Percentiles rank a stretch among this genome's conserved stretches.
Evolutionary conservation across 2,113 vertebrate species (phyloP).

Genomic region (Cynoglossus semilaevis): DNA sequence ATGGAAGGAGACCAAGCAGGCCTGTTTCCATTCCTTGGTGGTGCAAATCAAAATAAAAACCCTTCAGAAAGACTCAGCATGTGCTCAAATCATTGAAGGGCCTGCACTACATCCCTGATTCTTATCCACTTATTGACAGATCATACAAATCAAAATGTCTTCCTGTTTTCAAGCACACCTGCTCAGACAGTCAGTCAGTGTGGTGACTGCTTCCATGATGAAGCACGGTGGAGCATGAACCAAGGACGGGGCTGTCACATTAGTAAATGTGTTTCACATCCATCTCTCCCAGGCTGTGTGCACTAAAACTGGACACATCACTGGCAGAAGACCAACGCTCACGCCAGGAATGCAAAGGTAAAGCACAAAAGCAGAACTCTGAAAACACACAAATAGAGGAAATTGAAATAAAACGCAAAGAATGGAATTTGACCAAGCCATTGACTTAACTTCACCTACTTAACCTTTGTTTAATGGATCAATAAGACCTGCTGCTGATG

Average conservation of each 20-base stretch:
- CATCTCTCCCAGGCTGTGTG: not conserved
- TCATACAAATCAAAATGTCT: conserved; percentile 42
- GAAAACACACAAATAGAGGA: too few relatives aligned
- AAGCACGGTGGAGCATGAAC: not conserved
- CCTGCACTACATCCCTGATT: conserved; percentile 17
- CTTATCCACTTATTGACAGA: conserved; percentile 37
- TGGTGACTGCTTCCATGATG: not conserved
- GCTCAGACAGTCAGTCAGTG: not conserved
- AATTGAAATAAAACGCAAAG: too few relatives aligned
- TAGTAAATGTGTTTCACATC: not conserved
- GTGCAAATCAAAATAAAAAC: conserved; percentile 62
- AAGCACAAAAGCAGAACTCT: not conserved
- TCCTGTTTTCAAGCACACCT: conserved; percentile 8
- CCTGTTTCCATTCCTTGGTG: conserved; percentile 57
- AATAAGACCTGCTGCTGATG: too few relatives aligned
- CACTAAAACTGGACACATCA: not conserved
- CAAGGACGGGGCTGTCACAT: not conserved
- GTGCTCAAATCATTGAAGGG: conserved; percentile 59
- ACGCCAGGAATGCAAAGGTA: too few relatives aligned
- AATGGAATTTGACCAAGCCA: too few relatives aligned
- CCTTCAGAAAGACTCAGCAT: conserved; percentile 51
- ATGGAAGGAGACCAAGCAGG: conserved; percentile 51
- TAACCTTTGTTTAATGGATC: too few relatives aligned
- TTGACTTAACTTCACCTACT: too few relatives aligned
- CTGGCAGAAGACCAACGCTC: not conserved